Conservation (phyloP, 2,113 vertebrate genomes). For the Gila orcuttii region DNA sequence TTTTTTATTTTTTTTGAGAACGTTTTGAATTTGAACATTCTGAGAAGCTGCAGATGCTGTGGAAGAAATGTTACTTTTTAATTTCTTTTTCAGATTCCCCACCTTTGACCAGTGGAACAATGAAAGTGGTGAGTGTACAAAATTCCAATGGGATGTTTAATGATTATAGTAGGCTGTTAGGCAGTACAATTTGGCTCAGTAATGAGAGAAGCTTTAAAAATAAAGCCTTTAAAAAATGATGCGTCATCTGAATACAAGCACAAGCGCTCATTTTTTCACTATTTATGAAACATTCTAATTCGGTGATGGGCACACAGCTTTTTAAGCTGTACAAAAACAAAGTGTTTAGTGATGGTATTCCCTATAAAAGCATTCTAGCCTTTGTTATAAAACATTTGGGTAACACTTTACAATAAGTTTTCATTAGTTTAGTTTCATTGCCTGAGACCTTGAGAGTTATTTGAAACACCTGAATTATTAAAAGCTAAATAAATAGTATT, state of each 20-base stretch:
- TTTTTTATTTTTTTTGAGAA: too few species aligned
- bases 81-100: slow-evolving; percentile 44
- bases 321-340: not conserved
- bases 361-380: not conserved
- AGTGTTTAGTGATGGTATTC: not conserved
- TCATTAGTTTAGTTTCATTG: not conserved
- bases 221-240: not conserved
- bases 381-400: not conserved
- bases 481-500: not conserved
- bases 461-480: not conserved
- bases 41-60: not conserved
- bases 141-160: not conserved
- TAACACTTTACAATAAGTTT: too few species aligned
- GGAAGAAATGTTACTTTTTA: not conserved
- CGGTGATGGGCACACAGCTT: not conserved
- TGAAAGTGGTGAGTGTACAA: slow-evolving; percentile 50
- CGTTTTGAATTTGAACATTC: not conserved
- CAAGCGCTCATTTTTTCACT: not conserved
- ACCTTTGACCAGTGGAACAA: slow-evolving; percentile 43
- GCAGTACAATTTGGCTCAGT: not conserved
- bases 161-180: not conserved
- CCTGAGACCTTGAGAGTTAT: not conserved
- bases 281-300: not conserved
- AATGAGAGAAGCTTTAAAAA: not conserved
- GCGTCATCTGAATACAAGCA: not conserved